Base-by-base conservation (phyloP, 1,140 invertebrate genomes). In the Lamellibrachia luymesi region DNA sequence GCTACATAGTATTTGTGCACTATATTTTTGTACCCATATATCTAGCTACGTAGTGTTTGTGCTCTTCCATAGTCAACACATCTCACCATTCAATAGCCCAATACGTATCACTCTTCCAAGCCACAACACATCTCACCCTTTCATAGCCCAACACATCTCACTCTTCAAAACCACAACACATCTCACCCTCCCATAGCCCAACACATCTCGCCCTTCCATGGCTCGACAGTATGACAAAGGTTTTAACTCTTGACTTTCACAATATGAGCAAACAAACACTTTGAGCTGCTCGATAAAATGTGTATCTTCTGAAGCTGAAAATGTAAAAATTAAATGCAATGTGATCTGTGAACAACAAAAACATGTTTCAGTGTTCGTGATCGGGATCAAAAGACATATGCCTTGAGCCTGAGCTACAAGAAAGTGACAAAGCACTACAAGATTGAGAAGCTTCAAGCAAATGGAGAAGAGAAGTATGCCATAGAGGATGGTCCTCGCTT, bases 401-500 rank as follows among this genome's bases (percentile, higher is more conserved):
- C 96, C 17, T 93, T 97, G 13, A 96, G 96, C 89, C 92, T 97
- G 5, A 96, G 96, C 93, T 96, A 95, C 94, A 94, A 95, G 91
- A 94, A 94, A 7, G 94, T 94, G 50, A 95, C 96, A n/a, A 95
- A 97, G 52, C 97, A 97, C 94, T 97, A 97, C 93, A 96, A 96
- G 92, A 96, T 97, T 92, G 95, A 96, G 93, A 95, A 96, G 93
- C 94, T 93, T 93, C 94, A 80, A 93, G 94, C 10, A 94, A 95
- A 92, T 94, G 94, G 94, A 92, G 94, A 95, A 50, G 95, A 95
- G 91, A 93, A 95, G 91, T 95, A 96, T 92, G 95, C 95, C 17
- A 97, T 97, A 92, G 96, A 97, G 92, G 96, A 97, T 95, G 97
- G 97, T 38, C 96, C 96, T n/a, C 95, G 96, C 90, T 97, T 97